phyloP scores from a whole-genome alignment of 1,140 invertebrate species.

The Atta colombica region DNA sequence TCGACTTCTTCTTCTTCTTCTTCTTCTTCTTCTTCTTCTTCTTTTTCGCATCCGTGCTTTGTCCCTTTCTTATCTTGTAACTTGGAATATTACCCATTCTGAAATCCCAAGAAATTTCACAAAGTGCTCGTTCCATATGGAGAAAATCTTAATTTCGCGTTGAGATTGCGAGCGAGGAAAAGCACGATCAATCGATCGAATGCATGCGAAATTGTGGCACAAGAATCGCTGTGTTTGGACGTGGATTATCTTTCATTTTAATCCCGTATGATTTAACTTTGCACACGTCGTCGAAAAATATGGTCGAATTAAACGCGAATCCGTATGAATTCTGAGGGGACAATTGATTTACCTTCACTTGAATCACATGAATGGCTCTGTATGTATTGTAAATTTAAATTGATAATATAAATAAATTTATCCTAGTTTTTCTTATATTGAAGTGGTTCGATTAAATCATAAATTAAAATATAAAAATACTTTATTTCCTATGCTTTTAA shows the following conservation, averaged over 20 bases:
- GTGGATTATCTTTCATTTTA: conserved; percentile 33
- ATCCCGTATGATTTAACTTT: conserved; percentile 42
- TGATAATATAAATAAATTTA: neutral
- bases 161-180: neutral
- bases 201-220: conserved; percentile 21
- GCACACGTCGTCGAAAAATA: conserved; percentile 26
- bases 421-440: neutral
- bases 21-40: conserved; percentile 11
- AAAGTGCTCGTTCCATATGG: conserved; percentile 19
- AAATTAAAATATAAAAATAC: neutral
- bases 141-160: conserved; percentile 31
- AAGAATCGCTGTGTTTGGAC: conserved; percentile 23
- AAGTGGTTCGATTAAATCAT: neutral
- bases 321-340: neutral
- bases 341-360: conserved; percentile 22
- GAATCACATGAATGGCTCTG: neutral
- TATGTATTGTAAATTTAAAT: conserved; percentile 25
- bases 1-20: conserved; percentile 9
- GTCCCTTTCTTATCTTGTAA: neutral
- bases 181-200: conserved; percentile 41
- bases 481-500: neutral
- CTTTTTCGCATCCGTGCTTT: conserved; percentile 19
- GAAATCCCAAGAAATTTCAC: conserved; percentile 39
- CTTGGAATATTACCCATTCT: conserved; percentile 40
- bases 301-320: conserved; percentile 36